Conservation (phyloP, 2,797 vertebrate genomes). For the Fratercula arctica region DNA sequence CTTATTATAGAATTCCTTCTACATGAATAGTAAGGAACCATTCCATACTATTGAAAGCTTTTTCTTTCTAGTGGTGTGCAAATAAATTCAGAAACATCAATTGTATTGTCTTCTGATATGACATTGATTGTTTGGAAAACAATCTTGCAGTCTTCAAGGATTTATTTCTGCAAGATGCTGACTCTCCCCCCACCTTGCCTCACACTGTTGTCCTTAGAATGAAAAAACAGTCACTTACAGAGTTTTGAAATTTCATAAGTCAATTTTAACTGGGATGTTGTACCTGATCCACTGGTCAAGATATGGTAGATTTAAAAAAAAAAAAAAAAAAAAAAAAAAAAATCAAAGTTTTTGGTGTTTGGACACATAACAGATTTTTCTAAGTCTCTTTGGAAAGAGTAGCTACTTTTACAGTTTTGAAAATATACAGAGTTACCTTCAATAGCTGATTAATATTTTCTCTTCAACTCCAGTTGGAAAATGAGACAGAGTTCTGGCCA, state of each 20-base stretch:
- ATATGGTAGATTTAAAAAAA: not conserved
- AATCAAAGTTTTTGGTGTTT: not conserved
- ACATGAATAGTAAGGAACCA: not conserved
- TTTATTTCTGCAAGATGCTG: not conserved
- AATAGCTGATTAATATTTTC: not conserved
- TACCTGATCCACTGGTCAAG: not conserved
- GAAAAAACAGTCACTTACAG: not conserved
- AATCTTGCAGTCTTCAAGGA: not conserved
- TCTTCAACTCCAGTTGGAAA: not conserved
- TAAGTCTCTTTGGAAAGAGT: not conserved
- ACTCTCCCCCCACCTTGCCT: not conserved
- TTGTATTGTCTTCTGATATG: not conserved
- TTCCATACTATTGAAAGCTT: not conserved
- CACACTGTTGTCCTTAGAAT: not conserved
- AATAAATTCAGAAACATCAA: not conserved
- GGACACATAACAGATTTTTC: not conserved
- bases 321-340: not conserved
- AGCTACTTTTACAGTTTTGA: not conserved
- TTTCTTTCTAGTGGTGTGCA: not conserved
- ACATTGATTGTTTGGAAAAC: not conserved
- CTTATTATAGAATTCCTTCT: not conserved
- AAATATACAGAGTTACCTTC: not conserved
- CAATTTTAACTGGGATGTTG: not conserved
- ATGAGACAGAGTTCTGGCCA: not conserved
- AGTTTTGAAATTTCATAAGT: not conserved